A percentile compares a stretch with the other conserved stretches of the same genome.
These are phyloP conservation scores for Nomada ruficornis DNA, from an alignment of 2,888 invertebrate species.

Conservation along the genomic window DNA sequence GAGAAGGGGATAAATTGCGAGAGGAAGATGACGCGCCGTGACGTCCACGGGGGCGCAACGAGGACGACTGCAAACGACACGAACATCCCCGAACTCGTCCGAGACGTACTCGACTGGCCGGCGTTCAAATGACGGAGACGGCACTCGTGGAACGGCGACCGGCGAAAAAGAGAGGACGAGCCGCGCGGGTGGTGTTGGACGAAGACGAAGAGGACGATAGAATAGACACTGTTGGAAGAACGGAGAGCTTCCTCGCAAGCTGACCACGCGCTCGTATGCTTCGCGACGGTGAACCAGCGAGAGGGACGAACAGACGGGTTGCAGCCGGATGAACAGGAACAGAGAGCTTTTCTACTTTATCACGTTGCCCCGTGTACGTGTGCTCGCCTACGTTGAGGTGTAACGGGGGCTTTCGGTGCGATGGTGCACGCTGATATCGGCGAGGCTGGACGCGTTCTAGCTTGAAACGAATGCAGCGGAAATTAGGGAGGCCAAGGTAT, in stretches of 20 bases:
- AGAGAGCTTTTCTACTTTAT: constrained; percentile 62
- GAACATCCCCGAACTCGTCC: constrained; percentile 72
- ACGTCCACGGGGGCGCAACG: constrained; percentile 44
- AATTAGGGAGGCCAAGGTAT: constrained; percentile 18
- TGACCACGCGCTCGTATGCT: constrained; percentile 70
- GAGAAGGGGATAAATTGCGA: constrained; percentile 63
- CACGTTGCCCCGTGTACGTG: constrained; percentile 42
- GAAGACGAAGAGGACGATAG: constrained; percentile 64
- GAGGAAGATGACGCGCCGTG: constrained; percentile 55
- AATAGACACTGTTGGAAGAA: constrained; percentile 54
- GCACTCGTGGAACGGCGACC: constrained; percentile 23
- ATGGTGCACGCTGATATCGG: constrained; percentile 55
- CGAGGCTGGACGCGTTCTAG: constrained; percentile 34
- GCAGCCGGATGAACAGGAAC: constrained; percentile 12
- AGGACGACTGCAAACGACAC: constrained; percentile 66
- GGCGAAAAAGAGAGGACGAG: constrained; percentile 52
- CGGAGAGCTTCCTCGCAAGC: constrained; percentile 57
- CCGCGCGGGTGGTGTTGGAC: constrained; percentile 46
- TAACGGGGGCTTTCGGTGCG: constrained; percentile 62
- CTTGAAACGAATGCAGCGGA: constrained; percentile 41
- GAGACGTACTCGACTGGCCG: constrained; percentile 69
- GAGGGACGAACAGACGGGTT: constrained; percentile 40
- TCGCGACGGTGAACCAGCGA: constrained; percentile 51
- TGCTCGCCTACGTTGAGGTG: constrained; percentile 45
- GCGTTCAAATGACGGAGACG: constrained; percentile 57